Conservation (phyloP, 2,113 vertebrate genomes). For the Clupea harengus region DNA sequence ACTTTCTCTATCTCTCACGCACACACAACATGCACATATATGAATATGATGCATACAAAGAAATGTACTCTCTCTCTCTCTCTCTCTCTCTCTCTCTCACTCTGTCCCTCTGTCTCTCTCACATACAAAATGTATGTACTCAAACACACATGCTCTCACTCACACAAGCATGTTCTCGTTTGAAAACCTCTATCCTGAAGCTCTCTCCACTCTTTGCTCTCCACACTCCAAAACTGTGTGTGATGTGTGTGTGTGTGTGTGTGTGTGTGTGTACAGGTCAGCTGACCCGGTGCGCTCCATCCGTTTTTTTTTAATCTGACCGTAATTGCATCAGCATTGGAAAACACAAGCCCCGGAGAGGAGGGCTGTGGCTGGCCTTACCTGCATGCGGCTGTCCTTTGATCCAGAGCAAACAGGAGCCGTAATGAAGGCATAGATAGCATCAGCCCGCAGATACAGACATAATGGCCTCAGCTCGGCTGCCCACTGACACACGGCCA, state of each 20-base stretch:
- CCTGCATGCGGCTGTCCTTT: constrained; percentile 13
- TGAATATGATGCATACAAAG: no score
- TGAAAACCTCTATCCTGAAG: not conserved
- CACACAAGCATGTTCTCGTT: no score
- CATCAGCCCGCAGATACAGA: constrained; percentile 17
- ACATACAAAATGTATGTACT: no score
- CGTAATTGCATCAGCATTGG: not conserved
- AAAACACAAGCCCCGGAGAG: not conserved
- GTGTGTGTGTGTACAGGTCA: not conserved
- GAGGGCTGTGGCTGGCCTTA: not conserved
- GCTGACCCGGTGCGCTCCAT: not conserved
- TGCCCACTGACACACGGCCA: not conserved
- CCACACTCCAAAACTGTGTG: not conserved
- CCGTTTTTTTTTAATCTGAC: not conserved
- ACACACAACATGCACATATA: not conserved
- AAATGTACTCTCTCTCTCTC: not conserved
- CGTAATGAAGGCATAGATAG: constrained; percentile 21
- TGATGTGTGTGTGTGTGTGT: not conserved
- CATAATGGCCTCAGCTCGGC: constrained; percentile 6
- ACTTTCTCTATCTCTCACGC: not conserved
- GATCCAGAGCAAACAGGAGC: constrained; percentile 25
- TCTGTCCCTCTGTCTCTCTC: not conserved
- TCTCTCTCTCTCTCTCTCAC: not conserved
- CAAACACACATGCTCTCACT: not conserved
- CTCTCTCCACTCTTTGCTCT: not conserved